Conservation (phyloP, 2,797 vertebrate species). For the Cryptoblepharus egeriae region DNA sequence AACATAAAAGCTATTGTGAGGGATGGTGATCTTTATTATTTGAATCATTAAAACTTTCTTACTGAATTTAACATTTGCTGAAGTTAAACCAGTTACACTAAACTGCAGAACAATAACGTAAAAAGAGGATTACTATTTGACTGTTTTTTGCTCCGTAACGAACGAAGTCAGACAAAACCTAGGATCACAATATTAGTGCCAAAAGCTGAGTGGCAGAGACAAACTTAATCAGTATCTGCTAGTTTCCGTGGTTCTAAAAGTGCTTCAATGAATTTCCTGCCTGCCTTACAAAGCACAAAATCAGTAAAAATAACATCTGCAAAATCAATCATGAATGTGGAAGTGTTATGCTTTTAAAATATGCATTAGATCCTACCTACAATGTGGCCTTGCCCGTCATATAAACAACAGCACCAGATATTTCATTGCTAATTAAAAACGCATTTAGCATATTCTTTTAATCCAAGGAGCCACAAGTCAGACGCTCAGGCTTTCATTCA, state of each 20-base stretch:
- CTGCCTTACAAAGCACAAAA: slow-evolving; percentile 20
- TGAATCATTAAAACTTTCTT: background rate
- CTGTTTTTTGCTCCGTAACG: background rate
- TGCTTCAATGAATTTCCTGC: slow-evolving; percentile 38
- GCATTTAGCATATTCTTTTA: slow-evolving; percentile 62
- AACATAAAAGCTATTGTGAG: background rate
- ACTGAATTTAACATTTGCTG: background rate
- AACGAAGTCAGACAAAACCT: slow-evolving; percentile 4
- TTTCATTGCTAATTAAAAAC: slow-evolving; percentile 68
- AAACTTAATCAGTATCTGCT: background rate
- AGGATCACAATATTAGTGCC: background rate
- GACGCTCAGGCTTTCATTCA: slow-evolving; percentile 57
- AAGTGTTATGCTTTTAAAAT: slow-evolving; percentile 29
- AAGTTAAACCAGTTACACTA: background rate
- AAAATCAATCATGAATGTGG: background rate
- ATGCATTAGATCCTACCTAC: slow-evolving; percentile 39
- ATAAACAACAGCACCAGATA: slow-evolving; percentile 51
- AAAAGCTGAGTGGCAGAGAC: slow-evolving; percentile 9
- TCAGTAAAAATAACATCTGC: background rate
- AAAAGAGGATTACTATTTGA: slow-evolving; percentile 46
- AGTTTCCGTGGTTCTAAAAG: background rate
- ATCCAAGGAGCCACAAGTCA: slow-evolving; percentile 59
- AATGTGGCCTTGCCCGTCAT: slow-evolving; percentile 31
- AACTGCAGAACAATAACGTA: background rate
- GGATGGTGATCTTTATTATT: background rate